Evolutionary conservation across 2,113 vertebrate genomes (phyloP).

Genomic region (Morone saxatilis): DNA sequence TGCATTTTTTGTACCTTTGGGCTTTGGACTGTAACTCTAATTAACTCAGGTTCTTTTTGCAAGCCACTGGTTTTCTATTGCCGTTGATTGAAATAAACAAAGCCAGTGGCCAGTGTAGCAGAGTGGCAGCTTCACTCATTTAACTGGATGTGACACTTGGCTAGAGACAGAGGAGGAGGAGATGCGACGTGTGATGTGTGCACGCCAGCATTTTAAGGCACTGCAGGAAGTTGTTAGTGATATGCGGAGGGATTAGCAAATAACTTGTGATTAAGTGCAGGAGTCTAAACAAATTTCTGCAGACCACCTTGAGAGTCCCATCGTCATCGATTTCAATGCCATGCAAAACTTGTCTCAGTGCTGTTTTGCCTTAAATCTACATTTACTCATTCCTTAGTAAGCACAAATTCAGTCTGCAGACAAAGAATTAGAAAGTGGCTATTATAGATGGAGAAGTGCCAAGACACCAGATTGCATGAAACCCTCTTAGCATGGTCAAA

Average conservation of each 20-base stretch:
- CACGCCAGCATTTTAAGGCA: slow-evolving; percentile 14
- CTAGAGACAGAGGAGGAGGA: neutral
- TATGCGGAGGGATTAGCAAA: slow-evolving; percentile 41
- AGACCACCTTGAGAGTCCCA: neutral
- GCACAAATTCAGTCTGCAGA: slow-evolving; percentile 33
- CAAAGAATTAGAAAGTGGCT: slow-evolving; percentile 25
- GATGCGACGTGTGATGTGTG: slow-evolving; percentile 26
- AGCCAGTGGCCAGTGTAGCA: slow-evolving; percentile 26
- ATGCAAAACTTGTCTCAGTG: neutral
- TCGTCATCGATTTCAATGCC: slow-evolving; percentile 19
- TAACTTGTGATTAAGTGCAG: slow-evolving; percentile 54
- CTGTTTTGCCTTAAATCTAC: slow-evolving; percentile 20
- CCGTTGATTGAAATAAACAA: slow-evolving; percentile 50
- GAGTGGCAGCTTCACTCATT: slow-evolving; percentile 38
- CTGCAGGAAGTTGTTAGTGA: slow-evolving; percentile 56
- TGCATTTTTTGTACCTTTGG: slow-evolving; percentile 23
- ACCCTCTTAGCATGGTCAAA: slow-evolving; percentile 39
- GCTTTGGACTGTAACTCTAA: slow-evolving; percentile 39
- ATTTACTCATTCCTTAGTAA: slow-evolving; percentile 25
- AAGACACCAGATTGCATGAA: slow-evolving; percentile 34
- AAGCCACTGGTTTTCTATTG: slow-evolving; percentile 10
- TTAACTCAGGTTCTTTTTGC: slow-evolving; percentile 20
- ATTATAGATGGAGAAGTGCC: slow-evolving; percentile 37
- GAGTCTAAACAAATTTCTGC: slow-evolving; percentile 46
- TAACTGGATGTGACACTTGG: slow-evolving; percentile 46